phyloP scores from a whole-genome alignment of 2,888 invertebrate genomes.

The Meteorus cinctellus region DNA sequence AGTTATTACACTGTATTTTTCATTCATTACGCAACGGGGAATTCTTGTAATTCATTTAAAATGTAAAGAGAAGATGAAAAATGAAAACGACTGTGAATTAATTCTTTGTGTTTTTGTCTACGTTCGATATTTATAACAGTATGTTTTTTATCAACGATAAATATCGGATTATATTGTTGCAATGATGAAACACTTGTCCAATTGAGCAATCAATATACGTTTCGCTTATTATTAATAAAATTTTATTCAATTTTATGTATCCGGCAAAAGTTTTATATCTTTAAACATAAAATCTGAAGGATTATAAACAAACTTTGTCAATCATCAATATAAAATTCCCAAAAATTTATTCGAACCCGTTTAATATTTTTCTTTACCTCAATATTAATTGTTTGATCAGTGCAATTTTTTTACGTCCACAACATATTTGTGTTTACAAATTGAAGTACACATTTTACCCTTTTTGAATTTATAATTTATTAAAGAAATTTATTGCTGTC shows the following conservation, averaged over 20 bases:
- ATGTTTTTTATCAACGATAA: background rate
- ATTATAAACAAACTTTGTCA: too few relatives aligned
- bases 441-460: background rate
- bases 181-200: background rate
- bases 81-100: background rate
- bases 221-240: background rate
- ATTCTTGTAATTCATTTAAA: background rate
- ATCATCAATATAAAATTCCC: background rate
- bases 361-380: too few relatives aligned
- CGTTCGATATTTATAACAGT: background rate
- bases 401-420: too few relatives aligned
- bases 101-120: constrained; percentile 5
- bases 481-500: constrained; percentile 18
- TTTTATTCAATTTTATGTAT: background rate
- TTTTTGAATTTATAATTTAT: constrained; percentile 24
- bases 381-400: too few relatives aligned
- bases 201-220: background rate
- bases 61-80: background rate
- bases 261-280: too few relatives aligned
- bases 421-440: background rate
- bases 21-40: background rate
- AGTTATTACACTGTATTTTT: background rate
- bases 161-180: background rate
- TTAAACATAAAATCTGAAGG: too few relatives aligned
- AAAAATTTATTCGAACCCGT: background rate